phyloP scores from a whole-genome alignment of 1,140 invertebrate genomes.

The Drosophila murphyi region DNA sequence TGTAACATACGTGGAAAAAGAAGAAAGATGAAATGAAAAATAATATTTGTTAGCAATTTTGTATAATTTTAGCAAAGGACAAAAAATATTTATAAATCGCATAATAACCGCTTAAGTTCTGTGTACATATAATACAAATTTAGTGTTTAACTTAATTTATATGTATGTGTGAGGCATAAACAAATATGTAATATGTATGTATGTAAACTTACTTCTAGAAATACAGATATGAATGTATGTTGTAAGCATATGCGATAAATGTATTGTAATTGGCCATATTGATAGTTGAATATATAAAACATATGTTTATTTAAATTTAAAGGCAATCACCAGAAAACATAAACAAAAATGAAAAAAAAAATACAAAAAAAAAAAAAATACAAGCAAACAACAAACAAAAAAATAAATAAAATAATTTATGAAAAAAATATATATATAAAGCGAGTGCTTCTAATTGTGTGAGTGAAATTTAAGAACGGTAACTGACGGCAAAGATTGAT shows the following conservation, averaged over 20 bases:
- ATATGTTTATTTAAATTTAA: constrained; percentile 81
- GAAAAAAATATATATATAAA: constrained; percentile 60
- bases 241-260: constrained; percentile 76
- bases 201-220: constrained; percentile 41
- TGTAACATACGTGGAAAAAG: constrained; percentile 64
- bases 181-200: constrained; percentile 48
- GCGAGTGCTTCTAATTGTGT: constrained; percentile 61
- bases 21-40: constrained; percentile 19
- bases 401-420: constrained; percentile 84
- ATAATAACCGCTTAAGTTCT: constrained; percentile 64
- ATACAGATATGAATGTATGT: constrained; percentile 53
- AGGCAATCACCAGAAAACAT: constrained; percentile 79
- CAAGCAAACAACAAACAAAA: constrained; percentile 50
- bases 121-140: constrained; percentile 65
- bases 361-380: constrained; percentile 33
- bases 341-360: constrained; percentile 50
- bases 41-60: constrained; percentile 58
- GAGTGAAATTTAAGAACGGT: constrained; percentile 57
- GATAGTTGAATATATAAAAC: constrained; percentile 82
- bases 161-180: constrained; percentile 50
- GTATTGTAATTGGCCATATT: constrained; percentile 84
- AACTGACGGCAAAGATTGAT: constrained; percentile 68
- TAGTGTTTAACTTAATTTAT: constrained; percentile 77
- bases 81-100: constrained; percentile 50
- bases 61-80: constrained; percentile 51